Evolutionary conservation across 2,888 invertebrate genomes (phyloP).

Genomic region (Drosophila tanythrix): DNA sequence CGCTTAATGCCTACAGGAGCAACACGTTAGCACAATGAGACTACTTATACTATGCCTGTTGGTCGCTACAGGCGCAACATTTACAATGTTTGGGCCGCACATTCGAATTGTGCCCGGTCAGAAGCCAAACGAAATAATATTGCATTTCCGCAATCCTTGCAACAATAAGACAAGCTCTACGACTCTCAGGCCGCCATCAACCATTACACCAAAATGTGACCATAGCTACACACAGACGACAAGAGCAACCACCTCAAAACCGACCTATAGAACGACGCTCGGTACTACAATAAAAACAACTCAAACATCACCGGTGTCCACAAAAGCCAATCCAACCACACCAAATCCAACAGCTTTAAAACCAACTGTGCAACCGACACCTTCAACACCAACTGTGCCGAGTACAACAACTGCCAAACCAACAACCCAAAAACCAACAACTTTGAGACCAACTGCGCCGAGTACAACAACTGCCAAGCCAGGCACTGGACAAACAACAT

Average conservation of each 20-base stretch:
- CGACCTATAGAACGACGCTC: constrained; percentile 7
- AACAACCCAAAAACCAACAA: not conserved
- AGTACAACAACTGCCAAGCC: not conserved
- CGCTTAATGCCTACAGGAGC: not conserved
- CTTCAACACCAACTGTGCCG: not conserved
- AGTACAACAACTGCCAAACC: not conserved
- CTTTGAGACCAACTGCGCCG: fast-evolving
- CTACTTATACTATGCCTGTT: constrained; percentile 58
- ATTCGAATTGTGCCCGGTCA: constrained; percentile 61
- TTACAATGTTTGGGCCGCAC: constrained; percentile 65
- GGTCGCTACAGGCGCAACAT: constrained; percentile 56
- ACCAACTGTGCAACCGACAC: not conserved
- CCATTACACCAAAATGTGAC: constrained; percentile 49
- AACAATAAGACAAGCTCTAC: constrained; percentile 64
- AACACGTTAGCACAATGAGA: constrained; percentile 45
- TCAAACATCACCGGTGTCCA: not conserved
- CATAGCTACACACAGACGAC: constrained; percentile 31
- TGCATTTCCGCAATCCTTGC: constrained; percentile 66
- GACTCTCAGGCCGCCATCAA: constrained; percentile 53
- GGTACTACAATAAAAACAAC: not conserved
- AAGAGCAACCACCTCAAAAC: not conserved
- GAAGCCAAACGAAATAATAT: constrained; percentile 61
- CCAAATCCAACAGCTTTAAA: not conserved
- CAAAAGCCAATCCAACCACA: not conserved
- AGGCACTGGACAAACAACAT: fast-evolving